Evolutionary conservation across 2,113 vertebrate species (phyloP), one percentile per base, ranked within the genome.

Genomic region (Bubo bubo): DNA sequence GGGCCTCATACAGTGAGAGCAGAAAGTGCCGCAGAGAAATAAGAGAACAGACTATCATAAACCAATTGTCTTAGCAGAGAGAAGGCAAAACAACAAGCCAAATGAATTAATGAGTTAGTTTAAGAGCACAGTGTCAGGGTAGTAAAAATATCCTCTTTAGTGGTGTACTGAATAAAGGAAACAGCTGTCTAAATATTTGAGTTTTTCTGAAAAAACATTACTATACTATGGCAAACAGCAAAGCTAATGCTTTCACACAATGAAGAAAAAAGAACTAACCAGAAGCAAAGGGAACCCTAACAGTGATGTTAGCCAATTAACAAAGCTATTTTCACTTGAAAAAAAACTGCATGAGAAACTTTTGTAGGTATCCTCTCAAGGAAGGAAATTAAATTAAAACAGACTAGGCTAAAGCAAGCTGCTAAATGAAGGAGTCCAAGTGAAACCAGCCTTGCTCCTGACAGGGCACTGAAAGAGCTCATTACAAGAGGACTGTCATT

Each of bases 101-200:
- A 93, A 90, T 62, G 27, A 94, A 92, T 91, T 95, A 86, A 95
- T 63, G 50, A 86, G 45, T 87, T 91, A 53, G 62, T 66, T 77
- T 72, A 94, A 94, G 60, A 95, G 59, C 73, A 80, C n/a, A 26
- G 62, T 87, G 88, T 95, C 86, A 95, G 64, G 82, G 80, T 41
- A 97, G 82, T 94, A 97, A 96, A 96, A 98, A 96, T 94, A 96
- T 90, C 96, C 96, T 96, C 87, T 97, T 94, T 88, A 75, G 70
- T 79, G 92, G n/a, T 68, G 28, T 45, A 95, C 75, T 82, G 85
- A 97, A 94, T 96, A 97, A 94, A 97, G 97, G 97, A 98, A 98
- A 95, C 97, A 98, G 96, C 97, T 98, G 96, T 97, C 92, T 95
- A 98, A 98, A 98, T 96, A 98, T 97, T 97, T 97, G 83, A 93